phyloP scores from a whole-genome alignment of 2,113 vertebrate species.

The Laticauda colubrina region DNA sequence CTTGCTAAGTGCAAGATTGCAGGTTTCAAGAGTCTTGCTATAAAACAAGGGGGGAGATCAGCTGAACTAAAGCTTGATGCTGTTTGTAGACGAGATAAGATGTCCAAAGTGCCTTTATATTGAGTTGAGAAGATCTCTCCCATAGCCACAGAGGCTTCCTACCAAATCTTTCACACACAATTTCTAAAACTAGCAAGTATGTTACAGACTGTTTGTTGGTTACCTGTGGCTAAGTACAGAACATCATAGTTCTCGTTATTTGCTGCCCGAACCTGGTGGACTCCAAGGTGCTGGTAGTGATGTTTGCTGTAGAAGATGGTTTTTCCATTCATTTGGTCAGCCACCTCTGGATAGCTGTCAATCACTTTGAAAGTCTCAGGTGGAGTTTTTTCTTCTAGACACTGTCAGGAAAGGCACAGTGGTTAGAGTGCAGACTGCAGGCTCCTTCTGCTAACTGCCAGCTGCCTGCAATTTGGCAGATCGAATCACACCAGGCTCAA shows the following conservation, averaged over 20 bases:
- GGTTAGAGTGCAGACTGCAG: too few relatives aligned
- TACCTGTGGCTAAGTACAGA: constrained; percentile 75
- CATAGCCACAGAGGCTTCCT: neutral
- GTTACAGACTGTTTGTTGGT: neutral
- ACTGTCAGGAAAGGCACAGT: constrained; percentile 49
- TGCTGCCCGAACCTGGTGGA: constrained; percentile 55
- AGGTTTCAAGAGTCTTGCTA: too few relatives aligned
- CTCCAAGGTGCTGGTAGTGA: constrained; percentile 67
- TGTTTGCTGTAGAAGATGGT: constrained; percentile 70
- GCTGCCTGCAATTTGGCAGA: too few relatives aligned
- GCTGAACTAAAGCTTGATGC: too few relatives aligned
- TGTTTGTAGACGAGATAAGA: neutral
- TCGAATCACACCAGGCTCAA: too few relatives aligned
- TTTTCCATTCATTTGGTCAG: constrained; percentile 64
- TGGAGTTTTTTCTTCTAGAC: constrained; percentile 63
- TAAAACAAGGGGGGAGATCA: too few relatives aligned
- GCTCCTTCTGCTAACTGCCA: too few relatives aligned
- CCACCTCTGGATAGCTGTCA: constrained; percentile 70
- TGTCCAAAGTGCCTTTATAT: neutral
- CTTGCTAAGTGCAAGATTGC: too few relatives aligned
- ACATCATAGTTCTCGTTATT: constrained; percentile 45
- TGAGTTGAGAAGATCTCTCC: neutral
- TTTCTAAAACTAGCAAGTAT: too few relatives aligned
- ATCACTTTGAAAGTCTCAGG: constrained; percentile 73
- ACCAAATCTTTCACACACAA: too few relatives aligned